Percentiles rank a stretch among this genome's conserved stretches.
Evolutionary conservation across 2,797 vertebrate genomes (phyloP).

Genomic region (Cheirogaleus major): DNA sequence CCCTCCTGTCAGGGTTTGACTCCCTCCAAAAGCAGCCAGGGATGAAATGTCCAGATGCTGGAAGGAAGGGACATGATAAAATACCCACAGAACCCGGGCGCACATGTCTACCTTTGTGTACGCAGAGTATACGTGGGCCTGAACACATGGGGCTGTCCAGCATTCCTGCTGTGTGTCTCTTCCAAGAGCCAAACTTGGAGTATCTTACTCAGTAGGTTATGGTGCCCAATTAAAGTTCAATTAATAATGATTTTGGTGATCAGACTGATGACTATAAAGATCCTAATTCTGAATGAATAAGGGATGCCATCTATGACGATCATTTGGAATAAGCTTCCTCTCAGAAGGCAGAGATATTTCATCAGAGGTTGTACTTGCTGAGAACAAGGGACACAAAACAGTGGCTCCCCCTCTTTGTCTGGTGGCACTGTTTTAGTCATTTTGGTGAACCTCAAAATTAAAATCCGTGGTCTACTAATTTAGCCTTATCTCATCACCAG

Average conservation of each 20-base stretch:
- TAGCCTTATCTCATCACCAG: neutral
- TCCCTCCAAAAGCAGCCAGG: constrained; percentile 71
- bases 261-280: neutral
- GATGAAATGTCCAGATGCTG: constrained; percentile 78
- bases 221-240: neutral
- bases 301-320: neutral
- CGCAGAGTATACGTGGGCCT: neutral
- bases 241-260: neutral
- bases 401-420: neutral
- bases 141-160: neutral
- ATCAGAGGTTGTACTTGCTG: neutral
- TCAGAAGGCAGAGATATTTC: neutral
- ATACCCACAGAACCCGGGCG: neutral
- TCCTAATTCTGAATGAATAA: neutral
- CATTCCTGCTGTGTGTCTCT: neutral
- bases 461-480: neutral
- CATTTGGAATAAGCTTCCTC: neutral
- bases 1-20: constrained; percentile 62
- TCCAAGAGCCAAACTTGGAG: neutral
- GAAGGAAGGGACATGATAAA: neutral
- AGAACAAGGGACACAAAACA: neutral
- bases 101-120: neutral
- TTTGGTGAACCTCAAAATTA: neutral
- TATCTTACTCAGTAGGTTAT: neutral
- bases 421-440: neutral